Conservation (phyloP, 1,140 invertebrate species). For the Drosophila rhopaloa region DNA sequence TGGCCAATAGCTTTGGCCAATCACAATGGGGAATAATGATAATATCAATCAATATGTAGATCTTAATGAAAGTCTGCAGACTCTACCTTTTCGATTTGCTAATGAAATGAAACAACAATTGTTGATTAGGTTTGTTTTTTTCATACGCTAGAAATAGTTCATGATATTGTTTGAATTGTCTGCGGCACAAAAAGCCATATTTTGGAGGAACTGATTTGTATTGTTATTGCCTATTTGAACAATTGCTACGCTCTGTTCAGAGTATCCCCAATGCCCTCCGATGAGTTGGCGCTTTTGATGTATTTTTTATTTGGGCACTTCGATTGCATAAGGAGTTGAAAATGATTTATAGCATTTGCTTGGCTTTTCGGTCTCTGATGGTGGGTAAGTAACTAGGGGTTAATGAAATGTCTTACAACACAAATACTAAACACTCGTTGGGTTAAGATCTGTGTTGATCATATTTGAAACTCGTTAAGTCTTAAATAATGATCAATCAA, state of each 20-base stretch:
- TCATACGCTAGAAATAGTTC: slow-evolving; percentile 21
- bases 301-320: slow-evolving; percentile 22
- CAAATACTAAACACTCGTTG: slow-evolving; percentile 43
- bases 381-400: slow-evolving; percentile 56
- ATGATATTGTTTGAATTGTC: slow-evolving; percentile 61
- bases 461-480: slow-evolving; percentile 47
- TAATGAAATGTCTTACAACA: slow-evolving; percentile 71
- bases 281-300: slow-evolving; percentile 52
- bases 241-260: slow-evolving; percentile 48
- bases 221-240: slow-evolving; percentile 68
- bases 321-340: slow-evolving; percentile 69
- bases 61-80: slow-evolving; percentile 76
- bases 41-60: slow-evolving; percentile 59
- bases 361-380: slow-evolving; percentile 36
- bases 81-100: slow-evolving; percentile 55
- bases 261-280: slow-evolving; percentile 41
- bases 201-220: slow-evolving; percentile 74
- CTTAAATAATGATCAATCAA: slow-evolving; percentile 50
- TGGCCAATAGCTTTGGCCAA: slow-evolving; percentile 33
- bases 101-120: slow-evolving; percentile 73
- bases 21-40: slow-evolving; percentile 39
- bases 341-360: slow-evolving; percentile 77
- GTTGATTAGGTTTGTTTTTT: slow-evolving; percentile 50
- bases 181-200: slow-evolving; percentile 41
- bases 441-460: slow-evolving; percentile 48